Evolutionary conservation across 1,140 invertebrate species (phyloP).

Genomic region (Orchesella cincta): DNA sequence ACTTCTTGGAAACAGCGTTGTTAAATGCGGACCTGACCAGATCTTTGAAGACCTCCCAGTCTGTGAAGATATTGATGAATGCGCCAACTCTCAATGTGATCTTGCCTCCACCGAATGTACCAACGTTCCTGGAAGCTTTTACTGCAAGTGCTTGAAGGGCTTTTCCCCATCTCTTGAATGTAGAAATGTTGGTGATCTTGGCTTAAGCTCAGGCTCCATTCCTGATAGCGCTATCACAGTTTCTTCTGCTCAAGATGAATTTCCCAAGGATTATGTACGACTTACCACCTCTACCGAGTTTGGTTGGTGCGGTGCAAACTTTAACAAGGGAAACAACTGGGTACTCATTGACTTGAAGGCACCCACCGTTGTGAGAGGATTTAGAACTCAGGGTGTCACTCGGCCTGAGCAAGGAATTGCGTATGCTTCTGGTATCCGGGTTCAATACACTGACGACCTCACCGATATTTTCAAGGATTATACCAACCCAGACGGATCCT

Average conservation of each 20-base stretch:
- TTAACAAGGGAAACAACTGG: conserved; percentile 84
- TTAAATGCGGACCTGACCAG: conserved; percentile 83
- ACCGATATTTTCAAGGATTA: conserved; percentile 89
- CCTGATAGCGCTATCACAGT: conserved; percentile 85
- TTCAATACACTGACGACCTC: conserved; percentile 83
- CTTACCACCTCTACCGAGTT: conserved; percentile 66
- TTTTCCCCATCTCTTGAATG: conserved; percentile 87
- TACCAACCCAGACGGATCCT: conserved; percentile 83
- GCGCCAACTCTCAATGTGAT: conserved; percentile 83
- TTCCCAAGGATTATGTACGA: conserved; percentile 77
- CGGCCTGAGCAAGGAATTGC: conserved; percentile 76
- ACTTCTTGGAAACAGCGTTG: conserved; percentile 78
- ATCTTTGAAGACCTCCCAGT: conserved; percentile 71
- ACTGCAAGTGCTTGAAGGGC: conserved; percentile 82
- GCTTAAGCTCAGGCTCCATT: conserved; percentile 83
- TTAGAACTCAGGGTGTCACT: conserved; percentile 82
- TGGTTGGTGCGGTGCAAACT: conserved; percentile 85
- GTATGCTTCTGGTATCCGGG: conserved; percentile 82
- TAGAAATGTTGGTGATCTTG: conserved; percentile 82
- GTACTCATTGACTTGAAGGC: conserved; percentile 83
- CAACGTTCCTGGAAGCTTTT: conserved; percentile 87
- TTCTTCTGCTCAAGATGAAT: conserved; percentile 77
- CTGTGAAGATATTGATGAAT: conserved; percentile 68
- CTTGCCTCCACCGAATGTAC: conserved; percentile 85
- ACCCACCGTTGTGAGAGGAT: conserved; percentile 84